Conservation (phyloP, 2,888 invertebrate species). For the Macrosiphum euphorbiae region DNA sequence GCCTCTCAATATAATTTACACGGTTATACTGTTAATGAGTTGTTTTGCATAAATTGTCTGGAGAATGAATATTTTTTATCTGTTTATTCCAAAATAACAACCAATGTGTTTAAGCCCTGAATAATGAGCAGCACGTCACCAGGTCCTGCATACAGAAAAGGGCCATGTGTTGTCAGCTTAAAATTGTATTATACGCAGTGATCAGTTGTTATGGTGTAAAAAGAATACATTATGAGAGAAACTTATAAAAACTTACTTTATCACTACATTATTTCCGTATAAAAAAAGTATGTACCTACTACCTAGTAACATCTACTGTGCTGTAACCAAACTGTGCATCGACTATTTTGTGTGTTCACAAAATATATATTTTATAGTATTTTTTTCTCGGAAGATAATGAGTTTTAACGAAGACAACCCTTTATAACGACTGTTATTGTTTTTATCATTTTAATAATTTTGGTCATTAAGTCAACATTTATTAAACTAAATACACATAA, state of each 20-base stretch:
- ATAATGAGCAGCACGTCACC: background rate
- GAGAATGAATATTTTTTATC: conserved; percentile 21
- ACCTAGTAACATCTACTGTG: background rate
- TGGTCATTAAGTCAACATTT: no score
- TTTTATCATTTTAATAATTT: no score
- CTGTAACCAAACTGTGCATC: background rate
- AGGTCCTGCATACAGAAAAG: background rate
- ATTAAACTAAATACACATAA: no score
- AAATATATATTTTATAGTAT: background rate
- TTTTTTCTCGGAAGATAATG: background rate
- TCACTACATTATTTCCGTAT: background rate
- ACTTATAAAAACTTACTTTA: no score
- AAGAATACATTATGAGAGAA: no score
- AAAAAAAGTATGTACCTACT: background rate
- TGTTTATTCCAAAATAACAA: background rate
- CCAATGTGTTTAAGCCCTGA: background rate
- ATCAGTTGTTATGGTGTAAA: background rate
- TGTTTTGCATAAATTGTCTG: conserved; percentile 21
- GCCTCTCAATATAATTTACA: conserved; percentile 2
- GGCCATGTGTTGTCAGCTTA: background rate
- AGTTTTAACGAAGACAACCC: background rate
- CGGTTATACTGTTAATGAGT: background rate
- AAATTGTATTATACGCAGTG: background rate
- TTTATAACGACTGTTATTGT: no score
- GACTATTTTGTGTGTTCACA: background rate